A percentile compares a stretch with the other conserved stretches of the same genome.
phyloP scores from a whole-genome alignment of 1,140 invertebrate species.

The Aricia agestis region DNA sequence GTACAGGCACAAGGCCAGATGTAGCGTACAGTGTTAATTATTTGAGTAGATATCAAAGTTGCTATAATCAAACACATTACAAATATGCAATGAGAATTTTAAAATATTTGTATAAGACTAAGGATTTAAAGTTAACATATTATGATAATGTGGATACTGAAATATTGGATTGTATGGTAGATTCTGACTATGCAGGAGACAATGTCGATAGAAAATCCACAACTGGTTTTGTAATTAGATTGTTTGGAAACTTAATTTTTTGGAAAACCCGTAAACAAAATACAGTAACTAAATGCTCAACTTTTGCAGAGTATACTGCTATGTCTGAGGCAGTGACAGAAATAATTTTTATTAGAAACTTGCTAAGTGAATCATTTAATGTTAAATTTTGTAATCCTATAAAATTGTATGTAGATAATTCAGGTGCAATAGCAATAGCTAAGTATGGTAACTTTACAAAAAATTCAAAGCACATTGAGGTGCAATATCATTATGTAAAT shows the following conservation, averaged over 20 bases:
- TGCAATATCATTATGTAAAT: conserved; percentile 46
- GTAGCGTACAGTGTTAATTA: conserved; percentile 32
- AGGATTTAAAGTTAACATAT: conserved; percentile 52
- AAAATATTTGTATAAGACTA: conserved; percentile 54
- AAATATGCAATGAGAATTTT: conserved; percentile 52
- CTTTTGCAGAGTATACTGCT: conserved; percentile 44
- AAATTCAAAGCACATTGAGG: conserved; percentile 47
- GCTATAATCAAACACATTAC: conserved; percentile 51
- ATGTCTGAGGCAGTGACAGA: conserved; percentile 39
- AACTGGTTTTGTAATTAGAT: conserved; percentile 48
- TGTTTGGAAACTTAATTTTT: conserved; percentile 45
- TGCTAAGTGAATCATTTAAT: conserved; percentile 41
- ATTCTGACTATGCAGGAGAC: conserved; percentile 57
- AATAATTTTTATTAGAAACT: conserved; percentile 38
- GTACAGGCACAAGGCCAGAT: conserved; percentile 56
- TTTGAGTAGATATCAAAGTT: conserved; percentile 53
- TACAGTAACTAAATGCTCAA: conserved; percentile 42
- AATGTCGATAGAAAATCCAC: conserved; percentile 53
- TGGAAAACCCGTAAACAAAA: conserved; percentile 51
- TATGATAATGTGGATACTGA: conserved; percentile 39
- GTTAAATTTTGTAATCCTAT: conserved; percentile 35
- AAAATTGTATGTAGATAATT: conserved; percentile 44
- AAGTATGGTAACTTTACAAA: conserved; percentile 48
- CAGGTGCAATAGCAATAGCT: conserved; percentile 39
- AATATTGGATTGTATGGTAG: conserved; percentile 49